phyloP scores from a whole-genome alignment of 2,888 invertebrate genomes.

The Amitus sp. region DNA sequence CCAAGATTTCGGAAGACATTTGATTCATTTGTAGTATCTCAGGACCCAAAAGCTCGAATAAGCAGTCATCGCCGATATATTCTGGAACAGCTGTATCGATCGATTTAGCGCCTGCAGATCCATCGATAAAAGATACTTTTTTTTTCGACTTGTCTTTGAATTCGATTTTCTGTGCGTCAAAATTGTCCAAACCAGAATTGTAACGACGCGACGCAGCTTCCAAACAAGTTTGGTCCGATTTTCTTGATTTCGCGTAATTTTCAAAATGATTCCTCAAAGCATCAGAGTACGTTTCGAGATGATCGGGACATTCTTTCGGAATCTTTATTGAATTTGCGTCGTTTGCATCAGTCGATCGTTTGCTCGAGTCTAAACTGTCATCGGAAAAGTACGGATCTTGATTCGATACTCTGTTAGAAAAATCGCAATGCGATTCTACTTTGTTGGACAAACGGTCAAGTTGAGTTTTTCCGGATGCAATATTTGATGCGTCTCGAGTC shows the following conservation, averaged over 20 bases:
- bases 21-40: background rate
- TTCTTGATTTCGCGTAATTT: slow-evolving; percentile 45
- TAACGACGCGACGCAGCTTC: slow-evolving; percentile 19
- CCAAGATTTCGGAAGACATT: background rate
- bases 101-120: background rate
- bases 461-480: background rate
- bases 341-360: too few relatives aligned
- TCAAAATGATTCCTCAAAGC: too few relatives aligned
- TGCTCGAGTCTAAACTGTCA: slow-evolving; percentile 54
- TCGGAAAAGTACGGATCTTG: slow-evolving; percentile 51
- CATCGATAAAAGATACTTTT: slow-evolving; percentile 44
- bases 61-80: background rate
- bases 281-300: too few relatives aligned
- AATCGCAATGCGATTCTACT: background rate
- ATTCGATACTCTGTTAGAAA: background rate
- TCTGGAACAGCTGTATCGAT: slow-evolving; percentile 41
- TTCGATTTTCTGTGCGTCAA: background rate
- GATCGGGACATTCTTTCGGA: too few relatives aligned
- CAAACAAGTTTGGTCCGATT: slow-evolving; percentile 25
- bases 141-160: slow-evolving; percentile 29
- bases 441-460: background rate
- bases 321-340: too few relatives aligned
- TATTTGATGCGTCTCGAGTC: too few relatives aligned
- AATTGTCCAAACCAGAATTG: too few relatives aligned
- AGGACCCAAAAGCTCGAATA: background rate